Evolutionary conservation across 2,113 vertebrate genomes (phyloP).

Genomic region (Corythaixoides concolor): DNA sequence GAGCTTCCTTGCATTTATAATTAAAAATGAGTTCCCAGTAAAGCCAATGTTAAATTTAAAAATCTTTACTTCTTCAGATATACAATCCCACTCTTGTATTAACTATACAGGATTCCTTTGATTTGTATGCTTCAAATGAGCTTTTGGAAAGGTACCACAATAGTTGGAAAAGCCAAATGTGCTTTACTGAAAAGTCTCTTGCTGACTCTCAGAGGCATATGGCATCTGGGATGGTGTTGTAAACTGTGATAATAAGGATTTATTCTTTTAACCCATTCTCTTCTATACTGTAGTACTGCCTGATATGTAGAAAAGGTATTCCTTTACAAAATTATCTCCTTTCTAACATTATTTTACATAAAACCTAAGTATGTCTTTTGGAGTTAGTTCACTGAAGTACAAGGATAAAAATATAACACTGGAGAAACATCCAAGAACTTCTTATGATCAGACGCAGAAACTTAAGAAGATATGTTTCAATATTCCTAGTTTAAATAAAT

Average conservation of each 20-base stretch:
- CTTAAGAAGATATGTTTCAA: background rate
- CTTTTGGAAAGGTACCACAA: background rate
- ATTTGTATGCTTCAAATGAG: background rate
- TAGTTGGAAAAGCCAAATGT: background rate
- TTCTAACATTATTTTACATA: background rate
- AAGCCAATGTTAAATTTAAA: background rate
- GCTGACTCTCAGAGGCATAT: background rate
- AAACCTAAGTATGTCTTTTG: background rate
- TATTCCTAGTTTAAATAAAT: background rate
- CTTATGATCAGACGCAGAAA: background rate
- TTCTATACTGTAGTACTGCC: background rate
- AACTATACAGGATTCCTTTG: background rate
- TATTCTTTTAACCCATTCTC: slow-evolving; percentile 47
- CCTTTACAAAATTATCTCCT: background rate
- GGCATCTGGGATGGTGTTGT: background rate
- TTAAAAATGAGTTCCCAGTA: background rate
- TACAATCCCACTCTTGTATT: background rate
- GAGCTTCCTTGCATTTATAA: background rate
- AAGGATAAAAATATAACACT: background rate
- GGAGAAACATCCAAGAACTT: background rate
- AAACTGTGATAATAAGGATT: slow-evolving; percentile 37
- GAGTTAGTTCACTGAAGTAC: background rate
- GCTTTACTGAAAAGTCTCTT: background rate
- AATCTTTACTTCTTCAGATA: background rate
- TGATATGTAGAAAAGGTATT: background rate